Evolutionary conservation across 2,888 invertebrate genomes (phyloP).

Genomic region (Zygaena filipendulae): DNA sequence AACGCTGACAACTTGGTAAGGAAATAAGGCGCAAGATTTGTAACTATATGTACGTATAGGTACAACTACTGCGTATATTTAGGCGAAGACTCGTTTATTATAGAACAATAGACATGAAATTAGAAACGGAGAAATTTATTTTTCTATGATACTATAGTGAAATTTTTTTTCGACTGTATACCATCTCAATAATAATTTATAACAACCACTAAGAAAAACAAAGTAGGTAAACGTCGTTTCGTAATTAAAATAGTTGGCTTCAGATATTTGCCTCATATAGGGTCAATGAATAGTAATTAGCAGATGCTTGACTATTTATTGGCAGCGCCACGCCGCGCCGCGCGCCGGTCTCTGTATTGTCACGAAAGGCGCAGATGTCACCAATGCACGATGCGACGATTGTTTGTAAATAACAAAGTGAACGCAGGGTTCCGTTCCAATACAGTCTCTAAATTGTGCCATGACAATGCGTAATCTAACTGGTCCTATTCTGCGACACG

Average conservation of each 20-base stretch:
- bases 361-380: slow-evolving; percentile 49
- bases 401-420: slow-evolving; percentile 63
- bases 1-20: slow-evolving; percentile 24
- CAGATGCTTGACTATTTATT: too few relatives aligned
- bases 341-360: slow-evolving; percentile 12
- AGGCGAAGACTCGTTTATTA: not conserved
- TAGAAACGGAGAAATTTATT: too few relatives aligned
- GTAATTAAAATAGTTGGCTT: too few relatives aligned
- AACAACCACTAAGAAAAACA: too few relatives aligned
- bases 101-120: not conserved
- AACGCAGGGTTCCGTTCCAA: slow-evolving; percentile 39
- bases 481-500: slow-evolving; percentile 55
- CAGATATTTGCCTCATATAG: too few relatives aligned
- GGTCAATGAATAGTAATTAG: too few relatives aligned
- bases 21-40: slow-evolving; percentile 23
- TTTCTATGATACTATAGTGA: too few relatives aligned
- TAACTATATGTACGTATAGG: slow-evolving; percentile 19
- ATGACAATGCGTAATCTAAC: slow-evolving; percentile 65
- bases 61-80: not conserved
- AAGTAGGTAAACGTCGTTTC: too few relatives aligned
- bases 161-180: too few relatives aligned
- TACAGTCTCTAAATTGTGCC: slow-evolving; percentile 65
- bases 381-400: slow-evolving; percentile 35
- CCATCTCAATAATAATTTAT: too few relatives aligned
- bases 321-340: not conserved